Evolutionary conservation across 2,113 vertebrate species (phyloP).

Genomic region (Ellobius talpinus): DNA sequence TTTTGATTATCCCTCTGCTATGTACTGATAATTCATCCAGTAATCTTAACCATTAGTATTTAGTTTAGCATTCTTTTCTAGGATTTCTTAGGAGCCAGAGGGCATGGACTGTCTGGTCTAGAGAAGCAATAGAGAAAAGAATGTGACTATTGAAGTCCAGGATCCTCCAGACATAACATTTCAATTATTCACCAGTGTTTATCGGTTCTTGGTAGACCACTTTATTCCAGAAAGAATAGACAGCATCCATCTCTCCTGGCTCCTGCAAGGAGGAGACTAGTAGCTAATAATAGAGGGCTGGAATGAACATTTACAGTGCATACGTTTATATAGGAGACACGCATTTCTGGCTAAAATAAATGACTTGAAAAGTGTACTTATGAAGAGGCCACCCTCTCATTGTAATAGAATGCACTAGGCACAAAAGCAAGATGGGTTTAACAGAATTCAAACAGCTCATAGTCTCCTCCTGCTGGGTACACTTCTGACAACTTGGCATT

Average conservation of each 20-base stretch:
- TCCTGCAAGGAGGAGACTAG: not conserved
- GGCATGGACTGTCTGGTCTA: not conserved
- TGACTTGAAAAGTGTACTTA: not conserved
- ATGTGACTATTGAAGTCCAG: not conserved
- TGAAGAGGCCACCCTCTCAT: constrained; percentile 51
- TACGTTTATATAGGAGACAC: not conserved
- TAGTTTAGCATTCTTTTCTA: not conserved
- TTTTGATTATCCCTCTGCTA: not conserved
- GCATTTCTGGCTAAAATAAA: constrained; percentile 29
- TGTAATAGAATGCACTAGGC: constrained; percentile 38
- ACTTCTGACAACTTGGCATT: constrained; percentile 79
- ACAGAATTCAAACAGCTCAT: constrained; percentile 72
- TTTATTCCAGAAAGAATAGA: constrained; percentile 34
- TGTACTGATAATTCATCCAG: constrained; percentile 9
- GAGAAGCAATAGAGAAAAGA: not conserved
- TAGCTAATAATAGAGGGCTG: not conserved
- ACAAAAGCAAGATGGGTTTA: constrained; percentile 72
- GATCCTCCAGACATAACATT: not conserved
- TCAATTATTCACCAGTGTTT: not conserved
- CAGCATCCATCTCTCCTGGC: not conserved
- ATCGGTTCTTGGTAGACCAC: not conserved
- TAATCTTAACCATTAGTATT: not conserved
- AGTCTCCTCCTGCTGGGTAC: constrained; percentile 69
- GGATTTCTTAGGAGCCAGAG: not conserved
- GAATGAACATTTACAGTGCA: not conserved